A percentile compares a stretch with the other conserved stretches of the same genome.
phyloP scores from a whole-genome alignment of 1,140 invertebrate genomes.

The Bombus balteatus region DNA sequence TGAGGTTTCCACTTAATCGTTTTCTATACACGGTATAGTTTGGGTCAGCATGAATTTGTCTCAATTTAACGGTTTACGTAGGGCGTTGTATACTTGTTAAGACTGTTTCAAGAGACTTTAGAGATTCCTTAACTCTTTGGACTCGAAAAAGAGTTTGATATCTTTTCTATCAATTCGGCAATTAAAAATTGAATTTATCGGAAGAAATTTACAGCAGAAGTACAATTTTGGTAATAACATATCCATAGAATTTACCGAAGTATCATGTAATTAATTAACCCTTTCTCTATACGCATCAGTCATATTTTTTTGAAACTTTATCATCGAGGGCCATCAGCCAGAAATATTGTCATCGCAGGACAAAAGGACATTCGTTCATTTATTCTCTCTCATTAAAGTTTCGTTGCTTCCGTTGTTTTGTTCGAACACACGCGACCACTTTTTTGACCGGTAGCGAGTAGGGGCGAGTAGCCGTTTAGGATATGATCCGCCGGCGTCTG shows the following conservation, averaged over 20 bases:
- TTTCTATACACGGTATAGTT: not conserved
- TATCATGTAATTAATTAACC: not conserved
- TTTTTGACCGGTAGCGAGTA: constrained; percentile 27
- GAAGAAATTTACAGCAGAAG: too few species aligned
- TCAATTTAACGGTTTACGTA: not conserved
- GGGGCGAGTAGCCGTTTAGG: constrained; percentile 42
- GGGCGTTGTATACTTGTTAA: too few species aligned
- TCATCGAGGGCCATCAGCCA: too few species aligned
- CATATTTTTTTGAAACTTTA: not conserved
- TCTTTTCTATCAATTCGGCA: too few species aligned
- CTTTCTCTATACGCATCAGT: not conserved
- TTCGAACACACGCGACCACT: constrained; percentile 56
- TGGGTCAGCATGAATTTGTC: constrained; percentile 1
- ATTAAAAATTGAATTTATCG: too few species aligned
- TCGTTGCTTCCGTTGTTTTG: constrained; percentile 66
- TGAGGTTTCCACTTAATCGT: not conserved
- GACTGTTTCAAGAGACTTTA: too few species aligned
- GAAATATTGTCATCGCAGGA: not conserved
- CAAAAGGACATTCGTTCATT: constrained; percentile 6
- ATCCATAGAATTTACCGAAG: not conserved
- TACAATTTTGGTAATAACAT: not conserved
- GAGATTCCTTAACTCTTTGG: not conserved
- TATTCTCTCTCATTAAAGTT: constrained; percentile 28
- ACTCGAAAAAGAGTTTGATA: too few species aligned
- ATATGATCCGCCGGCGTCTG: constrained; percentile 59